Conservation (phyloP, 2,888 invertebrate species). For the Rhagophthalmus giganteus region DNA sequence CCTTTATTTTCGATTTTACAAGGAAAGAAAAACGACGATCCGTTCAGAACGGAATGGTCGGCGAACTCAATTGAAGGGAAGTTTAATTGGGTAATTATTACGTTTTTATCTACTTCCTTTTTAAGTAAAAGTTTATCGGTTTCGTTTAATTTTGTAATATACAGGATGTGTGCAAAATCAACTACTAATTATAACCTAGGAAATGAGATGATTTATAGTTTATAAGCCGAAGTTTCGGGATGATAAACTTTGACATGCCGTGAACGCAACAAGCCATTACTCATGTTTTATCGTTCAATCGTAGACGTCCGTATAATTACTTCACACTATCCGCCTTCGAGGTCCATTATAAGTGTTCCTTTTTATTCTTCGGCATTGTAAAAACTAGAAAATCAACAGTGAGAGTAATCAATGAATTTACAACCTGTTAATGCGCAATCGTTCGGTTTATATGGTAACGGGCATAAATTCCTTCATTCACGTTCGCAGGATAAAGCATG, state of each 20-base stretch:
- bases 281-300: slow-evolving; percentile 15
- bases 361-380: neutral
- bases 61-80: neutral
- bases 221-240: neutral
- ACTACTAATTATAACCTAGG: too few relatives aligned
- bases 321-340: slow-evolving; percentile 7
- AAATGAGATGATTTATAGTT: neutral
- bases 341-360: slow-evolving; percentile 5
- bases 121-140: neutral
- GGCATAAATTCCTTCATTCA: slow-evolving; percentile 9
- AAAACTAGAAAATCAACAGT: neutral
- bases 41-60: neutral
- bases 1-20: neutral
- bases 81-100: neutral
- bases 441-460: slow-evolving; percentile 4
- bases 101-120: neutral
- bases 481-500: slow-evolving; percentile 5
- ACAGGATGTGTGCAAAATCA: too few relatives aligned
- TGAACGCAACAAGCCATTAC: slow-evolving; percentile 12
- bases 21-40: neutral
- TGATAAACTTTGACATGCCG: slow-evolving; percentile 5
- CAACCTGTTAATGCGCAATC: slow-evolving; percentile 6
- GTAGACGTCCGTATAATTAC: slow-evolving; percentile 19
- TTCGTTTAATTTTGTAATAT: too few relatives aligned
- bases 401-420: slow-evolving; percentile 9